These are phyloP conservation scores for Lepidurus arcticus DNA, from an alignment of 1,140 invertebrate species.

Conservation along the genomic window DNA sequence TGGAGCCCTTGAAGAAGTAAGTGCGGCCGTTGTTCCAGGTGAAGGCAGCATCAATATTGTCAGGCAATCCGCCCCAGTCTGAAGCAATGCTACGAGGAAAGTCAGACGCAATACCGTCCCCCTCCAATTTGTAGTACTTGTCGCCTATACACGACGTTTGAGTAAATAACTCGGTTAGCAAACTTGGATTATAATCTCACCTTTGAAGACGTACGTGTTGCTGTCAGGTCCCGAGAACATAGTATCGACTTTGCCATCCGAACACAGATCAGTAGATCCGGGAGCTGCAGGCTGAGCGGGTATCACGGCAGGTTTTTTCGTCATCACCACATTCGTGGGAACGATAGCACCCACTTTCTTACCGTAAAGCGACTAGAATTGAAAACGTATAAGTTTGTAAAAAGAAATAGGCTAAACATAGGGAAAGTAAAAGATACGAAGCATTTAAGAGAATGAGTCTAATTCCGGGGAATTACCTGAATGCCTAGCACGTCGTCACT, in stretches of 20 bases:
- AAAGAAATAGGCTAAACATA: background rate
- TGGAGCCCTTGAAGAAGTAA: conserved; percentile 70
- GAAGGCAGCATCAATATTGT: conserved; percentile 80
- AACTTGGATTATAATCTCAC: conserved; percentile 43
- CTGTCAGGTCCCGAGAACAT: conserved; percentile 78
- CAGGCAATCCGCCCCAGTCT: conserved; percentile 73
- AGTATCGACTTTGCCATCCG: conserved; percentile 71
- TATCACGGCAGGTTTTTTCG: background rate
- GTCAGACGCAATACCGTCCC: conserved; percentile 68
- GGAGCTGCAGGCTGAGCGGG: conserved; percentile 33
- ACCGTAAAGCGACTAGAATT: conserved; percentile 24
- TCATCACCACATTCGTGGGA: conserved; percentile 38
- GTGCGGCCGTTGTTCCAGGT: conserved; percentile 87
- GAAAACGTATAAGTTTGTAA: background rate
- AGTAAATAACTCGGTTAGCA: background rate
- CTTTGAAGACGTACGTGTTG: conserved; percentile 80
- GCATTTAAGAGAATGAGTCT: background rate
- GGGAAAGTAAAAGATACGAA: background rate
- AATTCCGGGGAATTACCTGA: conserved; percentile 45
- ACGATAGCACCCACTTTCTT: conserved; percentile 39
- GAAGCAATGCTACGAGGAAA: conserved; percentile 72
- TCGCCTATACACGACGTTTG: conserved; percentile 51
- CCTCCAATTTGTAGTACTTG: conserved; percentile 59
- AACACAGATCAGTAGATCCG: conserved; percentile 66
- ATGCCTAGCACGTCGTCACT: conserved; percentile 69